Percentiles rank a stretch among this genome's conserved stretches.
phyloP scores from a whole-genome alignment of 2,888 invertebrate species.

The Polyploca ridens region DNA sequence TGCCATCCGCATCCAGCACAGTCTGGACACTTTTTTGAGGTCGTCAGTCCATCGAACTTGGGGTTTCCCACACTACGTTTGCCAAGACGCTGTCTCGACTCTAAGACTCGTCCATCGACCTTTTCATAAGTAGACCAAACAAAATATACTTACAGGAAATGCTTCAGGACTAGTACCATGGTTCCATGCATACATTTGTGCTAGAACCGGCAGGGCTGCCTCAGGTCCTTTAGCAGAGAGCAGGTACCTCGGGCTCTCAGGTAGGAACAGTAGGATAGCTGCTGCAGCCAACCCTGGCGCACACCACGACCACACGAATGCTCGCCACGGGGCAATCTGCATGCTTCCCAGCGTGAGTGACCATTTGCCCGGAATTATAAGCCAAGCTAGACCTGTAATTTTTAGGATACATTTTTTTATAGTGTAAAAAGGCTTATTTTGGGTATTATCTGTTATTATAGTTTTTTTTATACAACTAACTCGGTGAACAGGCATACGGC shows the following conservation, averaged over 20 bases:
- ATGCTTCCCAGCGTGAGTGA: conserved; percentile 70
- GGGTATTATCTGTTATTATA: no score
- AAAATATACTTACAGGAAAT: conserved; percentile 71
- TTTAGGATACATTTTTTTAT: neutral
- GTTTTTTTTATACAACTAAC: no score
- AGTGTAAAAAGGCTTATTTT: no score
- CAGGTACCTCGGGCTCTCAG: conserved; percentile 91
- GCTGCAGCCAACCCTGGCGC: conserved; percentile 87
- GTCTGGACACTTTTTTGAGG: no score
- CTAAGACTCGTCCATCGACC: no score
- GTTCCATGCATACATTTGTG: conserved; percentile 84
- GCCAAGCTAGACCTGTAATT: conserved; percentile 86
- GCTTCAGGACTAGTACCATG: conserved; percentile 47
- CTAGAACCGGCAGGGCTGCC: conserved; percentile 85
- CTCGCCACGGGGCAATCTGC: conserved; percentile 89
- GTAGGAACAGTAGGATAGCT: conserved; percentile 82
- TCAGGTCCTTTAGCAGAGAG: conserved; percentile 85
- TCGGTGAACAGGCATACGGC: no score
- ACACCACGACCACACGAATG: conserved; percentile 87
- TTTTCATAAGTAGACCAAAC: no score
- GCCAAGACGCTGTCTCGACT: no score
- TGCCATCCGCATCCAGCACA: no score
- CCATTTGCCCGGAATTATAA: conserved; percentile 86
- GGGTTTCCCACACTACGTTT: no score
- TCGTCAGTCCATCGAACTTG: no score